These are phyloP conservation scores for Microtus richardsoni DNA, from an alignment of 2,113 vertebrate genomes.

Conservation along the genomic window DNA sequence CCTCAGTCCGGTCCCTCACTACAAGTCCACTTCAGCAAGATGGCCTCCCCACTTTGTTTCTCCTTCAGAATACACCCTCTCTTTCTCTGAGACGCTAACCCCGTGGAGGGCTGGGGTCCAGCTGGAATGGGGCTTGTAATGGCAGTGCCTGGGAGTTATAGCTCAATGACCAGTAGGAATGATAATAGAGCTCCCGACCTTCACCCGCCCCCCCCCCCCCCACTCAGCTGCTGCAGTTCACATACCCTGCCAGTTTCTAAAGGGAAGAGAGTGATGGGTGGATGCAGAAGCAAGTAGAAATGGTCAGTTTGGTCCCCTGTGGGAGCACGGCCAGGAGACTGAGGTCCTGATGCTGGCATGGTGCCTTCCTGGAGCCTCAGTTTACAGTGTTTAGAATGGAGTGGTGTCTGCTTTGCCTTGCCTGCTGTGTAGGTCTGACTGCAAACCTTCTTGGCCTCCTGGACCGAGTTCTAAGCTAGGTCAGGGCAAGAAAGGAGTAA, in stretches of 20 bases:
- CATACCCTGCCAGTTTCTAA: rapidly evolving
- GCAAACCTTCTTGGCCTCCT: background rate
- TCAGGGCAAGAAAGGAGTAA: too few species aligned
- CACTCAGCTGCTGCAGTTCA: background rate
- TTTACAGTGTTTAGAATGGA: background rate
- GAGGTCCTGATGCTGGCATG: background rate
- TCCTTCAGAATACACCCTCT: background rate
- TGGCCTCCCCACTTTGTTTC: background rate
- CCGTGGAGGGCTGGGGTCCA: background rate
- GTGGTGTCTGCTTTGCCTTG: background rate
- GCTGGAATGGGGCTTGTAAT: background rate
- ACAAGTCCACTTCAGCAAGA: too few species aligned
- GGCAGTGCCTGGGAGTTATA: too few species aligned
- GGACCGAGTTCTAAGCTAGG: background rate
- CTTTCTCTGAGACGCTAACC: background rate
- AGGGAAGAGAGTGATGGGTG: background rate
- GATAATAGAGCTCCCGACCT: background rate
- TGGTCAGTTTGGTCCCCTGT: background rate
- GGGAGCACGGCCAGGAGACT: background rate
- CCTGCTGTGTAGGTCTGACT: background rate
- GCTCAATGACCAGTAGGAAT: too few species aligned
- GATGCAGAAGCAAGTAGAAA: rapidly evolving
- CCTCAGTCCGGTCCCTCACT: background rate
- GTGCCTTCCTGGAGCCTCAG: background rate
- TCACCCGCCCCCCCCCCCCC: rapidly evolving